Evolutionary conservation across 2,113 vertebrate species (phyloP).

Genomic region (Dipodomys ordii): DNA sequence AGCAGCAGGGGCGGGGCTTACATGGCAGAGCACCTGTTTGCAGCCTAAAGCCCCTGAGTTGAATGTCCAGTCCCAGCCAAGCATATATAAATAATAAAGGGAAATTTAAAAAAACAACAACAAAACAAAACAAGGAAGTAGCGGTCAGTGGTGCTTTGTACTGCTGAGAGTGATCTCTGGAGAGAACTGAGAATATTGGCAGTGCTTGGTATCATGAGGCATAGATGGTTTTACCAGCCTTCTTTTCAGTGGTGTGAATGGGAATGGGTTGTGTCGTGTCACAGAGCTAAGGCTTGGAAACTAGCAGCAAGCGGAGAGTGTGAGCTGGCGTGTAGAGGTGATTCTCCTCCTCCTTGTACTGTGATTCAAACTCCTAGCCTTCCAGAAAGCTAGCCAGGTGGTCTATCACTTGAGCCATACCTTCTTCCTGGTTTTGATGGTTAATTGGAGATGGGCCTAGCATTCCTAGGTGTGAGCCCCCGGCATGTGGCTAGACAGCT

Average conservation of each 20-base stretch:
- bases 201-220: background rate
- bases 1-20: no score
- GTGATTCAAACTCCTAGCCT: background rate
- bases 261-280: background rate
- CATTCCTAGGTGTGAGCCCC: no score
- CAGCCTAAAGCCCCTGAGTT: background rate
- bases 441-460: no score
- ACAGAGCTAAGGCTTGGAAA: background rate
- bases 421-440: background rate
- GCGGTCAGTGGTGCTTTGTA: background rate
- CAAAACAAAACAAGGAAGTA: background rate
- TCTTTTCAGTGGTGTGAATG: background rate
- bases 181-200: constrained; percentile 35
- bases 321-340: background rate
- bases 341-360: background rate
- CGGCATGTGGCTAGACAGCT: no score
- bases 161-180: background rate
- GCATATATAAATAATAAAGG: no score
- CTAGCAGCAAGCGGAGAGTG: background rate
- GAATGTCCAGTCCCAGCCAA: no score
- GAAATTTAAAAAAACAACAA: no score
- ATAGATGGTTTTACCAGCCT: background rate
- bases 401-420: background rate
- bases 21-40: no score
- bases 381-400: background rate